A percentile compares a stretch with the other conserved stretches of the same genome.
phyloP scores from a whole-genome alignment of 2,113 vertebrate genomes.

The Craseonycteris thonglongyai region DNA sequence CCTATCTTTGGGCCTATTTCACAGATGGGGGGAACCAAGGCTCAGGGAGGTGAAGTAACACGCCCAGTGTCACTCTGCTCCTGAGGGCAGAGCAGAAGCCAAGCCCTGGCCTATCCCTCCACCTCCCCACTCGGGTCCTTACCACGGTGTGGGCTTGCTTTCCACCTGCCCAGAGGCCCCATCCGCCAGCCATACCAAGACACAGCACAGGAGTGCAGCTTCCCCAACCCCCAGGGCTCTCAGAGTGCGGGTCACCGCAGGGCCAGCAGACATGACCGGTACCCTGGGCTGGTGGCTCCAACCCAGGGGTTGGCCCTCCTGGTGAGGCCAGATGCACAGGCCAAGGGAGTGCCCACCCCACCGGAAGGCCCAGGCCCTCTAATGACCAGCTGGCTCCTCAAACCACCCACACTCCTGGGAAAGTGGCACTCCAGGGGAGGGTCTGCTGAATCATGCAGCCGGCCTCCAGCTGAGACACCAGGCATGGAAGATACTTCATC shows the following conservation, averaged over 20 bases:
- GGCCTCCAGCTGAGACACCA: neutral
- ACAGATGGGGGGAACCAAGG: neutral
- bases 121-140: neutral
- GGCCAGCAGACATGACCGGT: constrained; percentile 43
- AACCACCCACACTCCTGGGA: constrained; percentile 50
- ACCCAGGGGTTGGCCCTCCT: neutral
- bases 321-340: neutral
- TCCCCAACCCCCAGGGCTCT: neutral
- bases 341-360: neutral
- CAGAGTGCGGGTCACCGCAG: constrained; percentile 21
- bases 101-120: neutral
- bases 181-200: neutral
- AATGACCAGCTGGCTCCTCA: constrained; percentile 51
- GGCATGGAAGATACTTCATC: too few species aligned
- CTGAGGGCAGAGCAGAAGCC: neutral
- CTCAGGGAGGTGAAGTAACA: neutral
- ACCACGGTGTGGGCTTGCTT: rapidly evolving
- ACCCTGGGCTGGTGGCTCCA: neutral
- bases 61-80: neutral
- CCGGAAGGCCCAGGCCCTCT: constrained; percentile 53
- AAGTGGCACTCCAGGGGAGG: neutral
- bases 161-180: neutral
- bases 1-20: neutral
- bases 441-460: constrained; percentile 3
- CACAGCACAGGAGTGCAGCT: neutral